Conservation (phyloP, 2,113 vertebrate species). For the Neotoma lepida region DNA sequence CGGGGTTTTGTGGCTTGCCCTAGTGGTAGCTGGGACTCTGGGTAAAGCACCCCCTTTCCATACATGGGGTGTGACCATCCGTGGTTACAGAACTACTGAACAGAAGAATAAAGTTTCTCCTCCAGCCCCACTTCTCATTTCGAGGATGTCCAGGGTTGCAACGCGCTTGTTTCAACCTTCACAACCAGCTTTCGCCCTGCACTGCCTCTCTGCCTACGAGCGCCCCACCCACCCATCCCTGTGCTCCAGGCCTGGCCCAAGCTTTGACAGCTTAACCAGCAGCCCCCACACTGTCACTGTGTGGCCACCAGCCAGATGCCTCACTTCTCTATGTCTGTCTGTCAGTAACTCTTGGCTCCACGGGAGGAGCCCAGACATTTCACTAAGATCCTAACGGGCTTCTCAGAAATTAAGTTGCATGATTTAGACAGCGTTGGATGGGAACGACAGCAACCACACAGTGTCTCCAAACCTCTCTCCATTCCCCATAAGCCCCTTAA, state of each 20-base stretch:
- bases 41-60: not conserved
- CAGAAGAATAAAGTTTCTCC: not conserved
- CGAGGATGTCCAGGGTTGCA: not conserved
- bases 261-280: not conserved
- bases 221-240: not conserved
- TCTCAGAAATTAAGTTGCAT: not conserved
- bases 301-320: not conserved
- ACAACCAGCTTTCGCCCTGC: not conserved
- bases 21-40: not conserved
- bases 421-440: not conserved
- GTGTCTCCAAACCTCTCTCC: not conserved
- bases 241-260: not conserved
- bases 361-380: not conserved
- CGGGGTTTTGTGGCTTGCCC: not conserved
- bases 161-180: not conserved
- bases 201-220: not conserved
- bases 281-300: not conserved
- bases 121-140: not conserved
- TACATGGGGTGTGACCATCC: not conserved
- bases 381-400: not conserved
- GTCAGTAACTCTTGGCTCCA: not conserved
- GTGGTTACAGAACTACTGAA: not conserved
- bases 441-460: not conserved
- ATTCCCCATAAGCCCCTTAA: not conserved
- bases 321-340: not conserved